Percentiles rank a stretch among this genome's conserved stretches.
phyloP scores from a whole-genome alignment of 1,140 invertebrate species.

The Oryctes rhinoceros region DNA sequence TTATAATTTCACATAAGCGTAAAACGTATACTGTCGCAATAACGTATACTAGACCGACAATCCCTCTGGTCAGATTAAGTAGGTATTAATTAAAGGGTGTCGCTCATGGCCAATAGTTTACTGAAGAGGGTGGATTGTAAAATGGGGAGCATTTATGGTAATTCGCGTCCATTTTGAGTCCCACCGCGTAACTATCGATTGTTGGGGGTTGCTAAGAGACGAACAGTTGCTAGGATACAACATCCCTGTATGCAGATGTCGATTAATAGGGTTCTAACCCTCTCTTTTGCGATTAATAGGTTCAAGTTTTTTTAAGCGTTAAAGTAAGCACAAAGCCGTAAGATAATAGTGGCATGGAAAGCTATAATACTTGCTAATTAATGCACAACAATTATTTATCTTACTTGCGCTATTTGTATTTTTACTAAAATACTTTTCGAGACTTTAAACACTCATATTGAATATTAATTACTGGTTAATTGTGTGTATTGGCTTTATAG shows the following conservation, averaged over 20 bases:
- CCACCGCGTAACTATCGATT: conserved; percentile 52
- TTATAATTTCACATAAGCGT: background rate
- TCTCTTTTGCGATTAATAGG: conserved; percentile 36
- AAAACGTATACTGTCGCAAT: background rate
- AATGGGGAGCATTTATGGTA: conserved; percentile 50
- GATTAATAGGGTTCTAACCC: conserved; percentile 41
- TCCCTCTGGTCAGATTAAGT: conserved; percentile 35
- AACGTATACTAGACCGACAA: background rate
- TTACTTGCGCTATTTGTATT: too few species aligned
- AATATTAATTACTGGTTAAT: too few species aligned
- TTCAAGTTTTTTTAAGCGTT: background rate
- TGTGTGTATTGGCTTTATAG: too few species aligned
- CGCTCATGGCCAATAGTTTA: conserved; percentile 40
- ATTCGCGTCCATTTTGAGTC: conserved; percentile 52
- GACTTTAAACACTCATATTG: too few species aligned
- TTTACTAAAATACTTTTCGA: too few species aligned
- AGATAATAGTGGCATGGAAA: background rate
- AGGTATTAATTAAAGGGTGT: conserved; percentile 40
- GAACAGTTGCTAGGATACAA: conserved; percentile 51
- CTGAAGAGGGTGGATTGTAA: conserved; percentile 39
- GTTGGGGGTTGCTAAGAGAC: conserved; percentile 52
- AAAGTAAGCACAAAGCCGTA: background rate
- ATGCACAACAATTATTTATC: too few species aligned
- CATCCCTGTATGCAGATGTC: conserved; percentile 51
- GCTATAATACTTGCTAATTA: too few species aligned